Base-by-base conservation (phyloP, 2,797 vertebrate species). In the Falco columbarius region DNA sequence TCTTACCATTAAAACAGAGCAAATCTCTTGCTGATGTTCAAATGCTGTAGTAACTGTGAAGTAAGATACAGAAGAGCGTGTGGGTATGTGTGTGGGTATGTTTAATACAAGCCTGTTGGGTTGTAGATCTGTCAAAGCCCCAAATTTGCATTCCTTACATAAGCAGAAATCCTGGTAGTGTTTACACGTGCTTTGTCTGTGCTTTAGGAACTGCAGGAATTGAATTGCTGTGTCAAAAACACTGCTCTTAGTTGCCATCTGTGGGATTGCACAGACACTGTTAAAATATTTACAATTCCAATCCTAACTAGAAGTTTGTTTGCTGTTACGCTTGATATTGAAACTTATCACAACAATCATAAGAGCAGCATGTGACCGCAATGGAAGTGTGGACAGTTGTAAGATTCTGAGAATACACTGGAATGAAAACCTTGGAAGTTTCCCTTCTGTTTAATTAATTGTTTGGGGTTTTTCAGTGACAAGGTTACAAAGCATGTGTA, bases 121-220 rank as follows among this genome's bases (percentile, higher is more conserved):
- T 46, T 89, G 79, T 51, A 80, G 89, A 82, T 73, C 63, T 92
- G 72, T 92, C 90, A 93, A 4, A 84, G 29, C 26, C 70, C 63
- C 66, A 42, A 0, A 84, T 92, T 90, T 92, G 86, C 67, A 61
- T 95, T 93, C 66, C 81, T 97, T 89, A 58, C 74, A 52, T 91
- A 73, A 94, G 86, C 81, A 59, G 56, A 30, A 82, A 77, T 87
- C 92, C 67, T 81, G 29, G 49, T 80, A 19, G 56, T 76, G 77
- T 89, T 95, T 44, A 67, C 85, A 55, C 7, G 1, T 55, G 72
- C 76, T 74, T 70, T 65, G 13, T 22, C 54, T 46, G 70, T 72
- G 81, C 56, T 79, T 62, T 23, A 59, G 77, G 77, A 91, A 4
- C 81, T 54, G 59, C 65, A 42, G 86, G 71, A 81, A 24, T 24